Base-by-base conservation (phyloP, 2,797 vertebrate genomes). In the Salmo trutta region DNA sequence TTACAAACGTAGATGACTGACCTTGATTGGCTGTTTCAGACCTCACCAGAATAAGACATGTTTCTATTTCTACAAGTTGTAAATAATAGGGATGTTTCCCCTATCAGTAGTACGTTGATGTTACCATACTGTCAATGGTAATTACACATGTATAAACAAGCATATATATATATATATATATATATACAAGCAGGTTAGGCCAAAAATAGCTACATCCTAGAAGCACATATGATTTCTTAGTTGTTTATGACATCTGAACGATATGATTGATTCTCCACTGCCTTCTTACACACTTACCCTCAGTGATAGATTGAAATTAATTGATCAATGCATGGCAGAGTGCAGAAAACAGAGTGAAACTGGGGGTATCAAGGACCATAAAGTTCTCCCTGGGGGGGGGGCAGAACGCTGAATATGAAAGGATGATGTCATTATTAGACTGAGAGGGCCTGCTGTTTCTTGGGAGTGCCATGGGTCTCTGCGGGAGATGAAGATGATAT, bases 371-470 rank as follows among this genome's bases (percentile, higher is more conserved):
- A 54, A 52, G 21, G 51, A 29, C 24, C 33, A 53, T 16, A 14
- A 70, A 27, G 69, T 70, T 8, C 65, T 77, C 77, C 74, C 77
- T 16, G 79, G 84, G 77, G 24, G 24, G 24, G 77, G 84, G 81
- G 86, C 77, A 71, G 69, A 54, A 73, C 36, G 7, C 64, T 54
- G 69, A 12, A 65, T 47, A 75, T 71, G 74, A 79, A 82, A 79
- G 77, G 84, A 89, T 92, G 92, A 93, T 93, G 90, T 93, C 90
- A 93, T 87, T 69, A 70, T 87, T 56, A 2, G 71, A 86, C 79
- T 90, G 86, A 80, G 67, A 74, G 73, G 15, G 72, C 80, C 76
- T 53, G 51, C 16, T 71, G 41, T 47, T 10, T 47, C 10, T 47
- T 90, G 85, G 79, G 65, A 74, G 73, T 47, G 73, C 79, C 76